phyloP scores from a whole-genome alignment of 2,113 vertebrate species.

The Porphyrio hochstetteri region DNA sequence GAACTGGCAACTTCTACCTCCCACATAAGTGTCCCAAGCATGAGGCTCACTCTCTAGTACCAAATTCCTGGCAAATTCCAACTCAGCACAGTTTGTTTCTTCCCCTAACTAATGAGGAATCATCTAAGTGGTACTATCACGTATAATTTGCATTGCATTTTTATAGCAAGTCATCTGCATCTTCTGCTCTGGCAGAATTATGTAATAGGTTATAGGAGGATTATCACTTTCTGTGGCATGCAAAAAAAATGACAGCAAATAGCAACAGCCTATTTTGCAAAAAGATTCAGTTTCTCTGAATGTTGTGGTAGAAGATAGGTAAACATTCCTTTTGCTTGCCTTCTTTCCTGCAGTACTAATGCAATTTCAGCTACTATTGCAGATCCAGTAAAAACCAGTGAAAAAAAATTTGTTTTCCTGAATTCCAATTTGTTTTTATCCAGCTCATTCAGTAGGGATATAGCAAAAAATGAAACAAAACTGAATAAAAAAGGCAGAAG shows the following conservation, averaged over 20 bases:
- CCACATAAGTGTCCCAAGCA: background rate
- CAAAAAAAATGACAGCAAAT: slow-evolving; percentile 1
- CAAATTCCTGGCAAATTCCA: background rate
- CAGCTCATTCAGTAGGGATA: background rate
- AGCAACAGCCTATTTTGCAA: background rate
- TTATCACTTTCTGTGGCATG: background rate
- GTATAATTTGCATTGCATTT: slow-evolving; percentile 6
- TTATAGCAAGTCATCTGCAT: slow-evolving; percentile 28
- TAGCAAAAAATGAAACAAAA: slow-evolving; percentile 6
- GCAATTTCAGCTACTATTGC: background rate
- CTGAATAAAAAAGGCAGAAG: slow-evolving; percentile 34
- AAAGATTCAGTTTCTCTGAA: background rate
- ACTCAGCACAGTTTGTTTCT: background rate
- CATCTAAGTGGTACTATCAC: background rate
- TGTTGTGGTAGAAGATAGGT: background rate
- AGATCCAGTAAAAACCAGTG: background rate
- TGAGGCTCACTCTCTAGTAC: background rate
- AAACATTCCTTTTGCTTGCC: background rate
- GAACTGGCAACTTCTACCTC: background rate
- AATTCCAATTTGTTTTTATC: slow-evolving; percentile 11
- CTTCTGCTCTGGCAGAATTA: background rate
- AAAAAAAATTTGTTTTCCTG: background rate
- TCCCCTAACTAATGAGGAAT: background rate
- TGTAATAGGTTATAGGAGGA: background rate
- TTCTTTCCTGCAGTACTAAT: background rate